Evolutionary conservation across 2,888 invertebrate genomes (phyloP).

Genomic region (Amphipyra berbera): DNA sequence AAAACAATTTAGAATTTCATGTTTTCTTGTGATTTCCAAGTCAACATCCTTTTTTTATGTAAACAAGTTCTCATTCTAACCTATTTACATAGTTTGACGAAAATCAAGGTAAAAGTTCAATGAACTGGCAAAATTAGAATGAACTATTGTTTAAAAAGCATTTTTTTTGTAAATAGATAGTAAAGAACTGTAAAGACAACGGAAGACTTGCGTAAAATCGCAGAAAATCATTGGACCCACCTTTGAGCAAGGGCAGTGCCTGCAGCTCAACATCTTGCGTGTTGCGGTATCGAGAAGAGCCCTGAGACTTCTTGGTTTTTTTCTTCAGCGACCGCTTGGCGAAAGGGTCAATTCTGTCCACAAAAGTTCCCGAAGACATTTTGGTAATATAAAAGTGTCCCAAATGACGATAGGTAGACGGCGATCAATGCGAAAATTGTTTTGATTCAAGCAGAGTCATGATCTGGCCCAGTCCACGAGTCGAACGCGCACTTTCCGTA

Average conservation of each 20-base stretch:
- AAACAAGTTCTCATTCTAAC: constrained; percentile 57
- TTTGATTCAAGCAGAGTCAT: constrained; percentile 88
- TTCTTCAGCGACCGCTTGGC: constrained; percentile 99
- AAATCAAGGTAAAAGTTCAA: constrained; percentile 64
- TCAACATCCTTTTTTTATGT: constrained; percentile 29
- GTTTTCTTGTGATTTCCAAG: background rate
- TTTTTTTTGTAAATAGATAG: constrained; percentile 10
- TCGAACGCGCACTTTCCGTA: constrained; percentile 86
- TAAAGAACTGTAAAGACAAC: constrained; percentile 19
- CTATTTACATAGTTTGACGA: constrained; percentile 54
- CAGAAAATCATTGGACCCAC: constrained; percentile 87
- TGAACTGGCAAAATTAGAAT: constrained; percentile 58
- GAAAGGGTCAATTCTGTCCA: constrained; percentile 99
- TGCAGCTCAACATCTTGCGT: constrained; percentile 99
- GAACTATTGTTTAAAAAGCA: constrained; percentile 12
- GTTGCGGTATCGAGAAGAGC: constrained; percentile 99
- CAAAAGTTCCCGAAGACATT: constrained; percentile 96
- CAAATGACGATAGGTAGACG: constrained; percentile 87
- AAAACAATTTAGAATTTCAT: no score
- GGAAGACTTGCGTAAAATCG: constrained; percentile 20
- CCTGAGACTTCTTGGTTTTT: constrained; percentile 99
- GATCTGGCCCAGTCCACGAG: constrained; percentile 86
- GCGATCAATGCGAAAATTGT: constrained; percentile 87
- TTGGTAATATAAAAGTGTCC: constrained; percentile 88
- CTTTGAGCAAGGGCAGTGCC: constrained; percentile 98